phyloP scores from a whole-genome alignment of 2,888 invertebrate genomes.

The Orthosia gothica region DNA sequence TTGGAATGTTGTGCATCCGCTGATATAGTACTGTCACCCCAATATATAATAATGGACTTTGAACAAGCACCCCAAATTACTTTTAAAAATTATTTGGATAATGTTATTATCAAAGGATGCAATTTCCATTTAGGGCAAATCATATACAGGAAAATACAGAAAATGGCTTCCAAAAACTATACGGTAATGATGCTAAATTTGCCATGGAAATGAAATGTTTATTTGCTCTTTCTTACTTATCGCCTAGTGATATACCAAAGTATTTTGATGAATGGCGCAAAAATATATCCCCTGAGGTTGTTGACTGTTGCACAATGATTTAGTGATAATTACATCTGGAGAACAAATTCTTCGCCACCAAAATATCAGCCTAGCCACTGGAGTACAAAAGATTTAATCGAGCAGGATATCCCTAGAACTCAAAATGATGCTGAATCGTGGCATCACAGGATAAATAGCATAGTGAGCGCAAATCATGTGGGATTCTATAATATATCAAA shows the following conservation, averaged over 20 bases:
- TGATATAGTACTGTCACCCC: neutral
- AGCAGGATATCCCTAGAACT: slow-evolving; percentile 11
- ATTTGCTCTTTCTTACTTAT: too few relatives aligned
- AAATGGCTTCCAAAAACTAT: too few relatives aligned
- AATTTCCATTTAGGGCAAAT: too few relatives aligned
- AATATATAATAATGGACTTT: neutral
- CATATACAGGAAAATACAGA: too few relatives aligned
- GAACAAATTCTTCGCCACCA: neutral
- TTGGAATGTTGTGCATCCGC: neutral
- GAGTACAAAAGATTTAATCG: slow-evolving; percentile 9
- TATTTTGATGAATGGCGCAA: too few relatives aligned
- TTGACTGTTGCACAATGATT: neutral
- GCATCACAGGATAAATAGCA: slow-evolving; percentile 3
- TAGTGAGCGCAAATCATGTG: neutral
- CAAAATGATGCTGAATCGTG: slow-evolving; percentile 6
- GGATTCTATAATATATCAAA: neutral
- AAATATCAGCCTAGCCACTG: neutral
- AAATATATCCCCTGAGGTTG: too few relatives aligned
- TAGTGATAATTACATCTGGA: neutral
- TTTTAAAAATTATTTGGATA: neutral
- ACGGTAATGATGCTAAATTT: too few relatives aligned
- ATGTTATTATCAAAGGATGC: neutral
- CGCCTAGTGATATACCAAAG: too few relatives aligned
- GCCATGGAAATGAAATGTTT: too few relatives aligned
- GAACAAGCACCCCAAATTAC: neutral